phyloP scores from a whole-genome alignment of 2,797 vertebrate species.

The Jordanella pulchra region DNA sequence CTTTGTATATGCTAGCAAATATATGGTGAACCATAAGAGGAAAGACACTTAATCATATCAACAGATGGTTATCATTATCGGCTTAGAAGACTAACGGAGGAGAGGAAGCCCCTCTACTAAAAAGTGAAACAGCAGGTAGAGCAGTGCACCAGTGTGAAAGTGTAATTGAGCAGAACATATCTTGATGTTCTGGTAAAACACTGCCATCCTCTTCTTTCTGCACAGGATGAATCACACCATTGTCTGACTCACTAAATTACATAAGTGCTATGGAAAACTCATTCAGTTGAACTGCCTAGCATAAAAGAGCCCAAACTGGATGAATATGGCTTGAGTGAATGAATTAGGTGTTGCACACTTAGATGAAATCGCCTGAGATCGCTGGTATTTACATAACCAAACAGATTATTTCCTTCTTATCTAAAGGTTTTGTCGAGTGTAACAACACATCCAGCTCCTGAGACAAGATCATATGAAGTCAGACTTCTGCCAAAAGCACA shows the following conservation, averaged over 20 bases:
- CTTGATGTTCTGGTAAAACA: slow-evolving; percentile 67
- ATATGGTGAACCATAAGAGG: slow-evolving; percentile 5
- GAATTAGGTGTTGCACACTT: slow-evolving; percentile 36
- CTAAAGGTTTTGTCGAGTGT: background rate
- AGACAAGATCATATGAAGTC: background rate
- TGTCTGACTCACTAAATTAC: slow-evolving; percentile 70
- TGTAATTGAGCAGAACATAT: slow-evolving; percentile 73
- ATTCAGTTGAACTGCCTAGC: slow-evolving; percentile 55
- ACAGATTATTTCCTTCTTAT: slow-evolving; percentile 1
- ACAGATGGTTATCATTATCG: slow-evolving; percentile 45
- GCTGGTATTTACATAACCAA: slow-evolving; percentile 24
- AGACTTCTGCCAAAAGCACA: too few relatives aligned
- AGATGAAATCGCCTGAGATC: slow-evolving; percentile 16
- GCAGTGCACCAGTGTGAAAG: slow-evolving; percentile 37
- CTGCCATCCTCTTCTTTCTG: slow-evolving; percentile 42
- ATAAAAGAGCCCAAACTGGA: slow-evolving; percentile 42
- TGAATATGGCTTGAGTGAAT: slow-evolving; percentile 25
- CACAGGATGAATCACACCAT: slow-evolving; percentile 70
- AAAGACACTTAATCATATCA: slow-evolving; percentile 33
- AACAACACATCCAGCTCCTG: background rate
- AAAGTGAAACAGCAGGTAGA: slow-evolving; percentile 46
- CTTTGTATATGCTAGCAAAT: slow-evolving; percentile 48
- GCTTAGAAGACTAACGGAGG: slow-evolving; percentile 29
- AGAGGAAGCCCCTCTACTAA: slow-evolving; percentile 36
- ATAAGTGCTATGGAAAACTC: slow-evolving; percentile 69